phyloP scores from a whole-genome alignment of 1,140 invertebrate species.

The Procambarus virginalis region DNA sequence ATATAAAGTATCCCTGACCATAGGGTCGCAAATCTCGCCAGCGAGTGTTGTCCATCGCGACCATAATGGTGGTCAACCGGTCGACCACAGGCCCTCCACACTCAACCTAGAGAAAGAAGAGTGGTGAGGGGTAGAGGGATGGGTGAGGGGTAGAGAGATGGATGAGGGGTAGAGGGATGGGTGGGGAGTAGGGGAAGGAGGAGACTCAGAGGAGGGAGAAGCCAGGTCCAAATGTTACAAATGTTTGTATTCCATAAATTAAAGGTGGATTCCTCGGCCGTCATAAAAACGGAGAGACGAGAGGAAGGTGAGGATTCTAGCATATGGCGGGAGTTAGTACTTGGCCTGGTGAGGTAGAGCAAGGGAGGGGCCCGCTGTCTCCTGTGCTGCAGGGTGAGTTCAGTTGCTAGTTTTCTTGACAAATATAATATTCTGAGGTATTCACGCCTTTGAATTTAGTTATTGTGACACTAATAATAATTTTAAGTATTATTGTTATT shows the following conservation, averaged over 20 bases:
- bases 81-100: slow-evolving; percentile 17
- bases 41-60: not conserved
- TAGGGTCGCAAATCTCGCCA: slow-evolving; percentile 13
- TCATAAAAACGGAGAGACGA: slow-evolving; percentile 42
- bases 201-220: not conserved
- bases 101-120: too few species aligned
- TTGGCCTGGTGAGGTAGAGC: not conserved
- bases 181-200: not conserved
- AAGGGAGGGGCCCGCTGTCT: not conserved
- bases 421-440: too few species aligned
- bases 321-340: too few species aligned
- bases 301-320: not conserved
- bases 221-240: slow-evolving; percentile 20
- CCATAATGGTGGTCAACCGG: not conserved
- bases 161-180: too few species aligned
- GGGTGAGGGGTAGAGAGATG: too few species aligned
- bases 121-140: too few species aligned
- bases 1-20: not conserved
- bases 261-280: slow-evolving; percentile 35
- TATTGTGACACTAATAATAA: too few species aligned
- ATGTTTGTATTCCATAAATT: slow-evolving; percentile 61
- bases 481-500: too few species aligned
- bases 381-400: not conserved
- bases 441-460: too few species aligned
- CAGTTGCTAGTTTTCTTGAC: too few species aligned